These are phyloP conservation scores for Sipha flava DNA, from an alignment of 1,140 invertebrate species.

Conservation along the genomic window DNA sequence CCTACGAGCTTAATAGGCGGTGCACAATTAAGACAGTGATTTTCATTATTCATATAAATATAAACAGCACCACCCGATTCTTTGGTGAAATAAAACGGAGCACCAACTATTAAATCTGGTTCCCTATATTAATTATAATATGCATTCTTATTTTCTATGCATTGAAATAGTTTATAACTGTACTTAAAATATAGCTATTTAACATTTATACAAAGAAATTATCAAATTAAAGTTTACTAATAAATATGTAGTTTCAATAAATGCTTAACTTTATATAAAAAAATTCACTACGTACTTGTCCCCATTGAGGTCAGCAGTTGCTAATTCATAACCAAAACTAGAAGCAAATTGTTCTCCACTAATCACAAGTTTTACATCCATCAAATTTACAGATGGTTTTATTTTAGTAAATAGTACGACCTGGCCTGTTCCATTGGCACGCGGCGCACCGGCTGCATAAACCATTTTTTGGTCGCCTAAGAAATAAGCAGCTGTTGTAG, in stretches of 20 bases:
- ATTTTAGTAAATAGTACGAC: constrained; percentile 70
- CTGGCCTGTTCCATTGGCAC: constrained; percentile 74
- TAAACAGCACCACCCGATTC: constrained; percentile 82
- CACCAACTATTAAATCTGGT: constrained; percentile 79
- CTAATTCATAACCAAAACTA: constrained; percentile 80
- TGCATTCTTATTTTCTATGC: too few species aligned
- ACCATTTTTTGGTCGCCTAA: constrained; percentile 53
- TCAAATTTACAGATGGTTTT: constrained; percentile 36
- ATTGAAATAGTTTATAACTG: too few species aligned
- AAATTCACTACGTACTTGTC: constrained; percentile 56
- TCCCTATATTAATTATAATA: too few species aligned
- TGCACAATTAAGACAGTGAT: constrained; percentile 44
- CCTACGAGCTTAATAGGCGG: constrained; percentile 57
- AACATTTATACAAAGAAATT: too few species aligned
- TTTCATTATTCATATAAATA: constrained; percentile 60
- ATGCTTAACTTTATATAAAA: neutral
- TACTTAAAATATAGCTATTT: too few species aligned
- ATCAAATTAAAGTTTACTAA: too few species aligned
- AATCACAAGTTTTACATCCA: constrained; percentile 57
- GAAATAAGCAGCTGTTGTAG: constrained; percentile 72
- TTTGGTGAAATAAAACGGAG: constrained; percentile 81
- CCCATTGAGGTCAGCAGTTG: constrained; percentile 74
- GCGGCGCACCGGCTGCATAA: constrained; percentile 77
- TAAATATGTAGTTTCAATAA: too few species aligned
- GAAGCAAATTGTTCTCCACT: constrained; percentile 79